These are phyloP conservation scores for Agonopterix alstromeriana DNA, from an alignment of 2,888 invertebrate species.

Conservation along the genomic window DNA sequence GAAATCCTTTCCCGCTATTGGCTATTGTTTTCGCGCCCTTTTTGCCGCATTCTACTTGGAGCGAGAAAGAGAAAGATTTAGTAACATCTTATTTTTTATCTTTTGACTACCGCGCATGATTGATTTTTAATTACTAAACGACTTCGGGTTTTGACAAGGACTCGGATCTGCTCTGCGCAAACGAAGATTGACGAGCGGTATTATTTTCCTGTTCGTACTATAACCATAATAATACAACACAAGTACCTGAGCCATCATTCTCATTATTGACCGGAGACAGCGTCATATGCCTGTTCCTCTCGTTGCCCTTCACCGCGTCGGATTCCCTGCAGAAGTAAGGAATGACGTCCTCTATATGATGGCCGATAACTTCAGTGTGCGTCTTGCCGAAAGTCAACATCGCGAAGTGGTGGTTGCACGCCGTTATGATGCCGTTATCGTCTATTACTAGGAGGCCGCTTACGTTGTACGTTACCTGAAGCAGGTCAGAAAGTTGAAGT, in stretches of 20 bases:
- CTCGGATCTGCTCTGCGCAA: too few species aligned
- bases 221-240: background rate
- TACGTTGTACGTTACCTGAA: constrained; percentile 78
- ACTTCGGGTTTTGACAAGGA: too few species aligned
- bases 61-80: too few species aligned
- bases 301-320: constrained; percentile 59
- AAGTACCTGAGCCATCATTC: constrained; percentile 56
- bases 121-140: too few species aligned
- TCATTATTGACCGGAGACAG: constrained; percentile 75
- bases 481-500: too few species aligned
- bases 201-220: too few species aligned
- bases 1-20: too few species aligned
- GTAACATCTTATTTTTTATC: too few species aligned
- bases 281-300: constrained; percentile 68
- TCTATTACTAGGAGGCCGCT: constrained; percentile 81
- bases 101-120: too few species aligned
- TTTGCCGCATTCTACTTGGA: too few species aligned
- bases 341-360: constrained; percentile 74
- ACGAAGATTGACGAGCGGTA: too few species aligned
- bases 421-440: constrained; percentile 78
- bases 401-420: constrained; percentile 81
- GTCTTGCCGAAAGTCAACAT: constrained; percentile 80
- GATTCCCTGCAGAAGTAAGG: constrained; percentile 79
- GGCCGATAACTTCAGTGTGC: constrained; percentile 76
- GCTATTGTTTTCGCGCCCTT: too few species aligned